A percentile compares a stretch with the other conserved stretches of the same genome.
Evolutionary conservation across 1,140 invertebrate species (phyloP).

Genomic region (Frieseomelitta varia): DNA sequence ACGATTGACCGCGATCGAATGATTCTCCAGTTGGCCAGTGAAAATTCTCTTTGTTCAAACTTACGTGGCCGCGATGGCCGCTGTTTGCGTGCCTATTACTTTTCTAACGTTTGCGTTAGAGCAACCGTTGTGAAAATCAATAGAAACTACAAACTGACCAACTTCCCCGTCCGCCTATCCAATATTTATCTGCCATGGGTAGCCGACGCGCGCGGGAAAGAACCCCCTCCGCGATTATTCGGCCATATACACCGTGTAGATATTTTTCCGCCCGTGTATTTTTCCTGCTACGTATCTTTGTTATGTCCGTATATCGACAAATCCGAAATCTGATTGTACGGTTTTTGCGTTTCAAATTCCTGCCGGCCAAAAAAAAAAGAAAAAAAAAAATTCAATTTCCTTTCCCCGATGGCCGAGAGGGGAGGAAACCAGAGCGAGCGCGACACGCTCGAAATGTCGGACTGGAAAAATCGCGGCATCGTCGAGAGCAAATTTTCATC

Average conservation of each 20-base stretch:
- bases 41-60: background rate
- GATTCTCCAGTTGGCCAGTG: background rate
- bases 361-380: background rate
- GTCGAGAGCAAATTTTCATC: too few relatives aligned
- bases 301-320: background rate
- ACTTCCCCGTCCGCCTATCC: slow-evolving; percentile 3
- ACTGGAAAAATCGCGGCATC: too few relatives aligned
- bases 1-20: slow-evolving; percentile 20
- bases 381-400: too few relatives aligned
- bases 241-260: background rate
- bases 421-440: too few relatives aligned
- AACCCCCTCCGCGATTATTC: slow-evolving; percentile 5
- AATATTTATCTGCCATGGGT: slow-evolving; percentile 7
- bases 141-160: background rate
- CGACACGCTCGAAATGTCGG: too few relatives aligned
- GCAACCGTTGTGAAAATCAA: background rate
- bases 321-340: slow-evolving; percentile 2
- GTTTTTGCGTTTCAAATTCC: slow-evolving; percentile 14
- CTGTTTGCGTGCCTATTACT: background rate
- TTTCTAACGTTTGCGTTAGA: background rate
- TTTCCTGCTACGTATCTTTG: background rate
- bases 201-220: background rate
- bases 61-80: too few relatives aligned
- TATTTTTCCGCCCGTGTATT: background rate
- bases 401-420: too few relatives aligned